A percentile compares a stretch with the other conserved stretches of the same genome.
Conservation (phyloP, 2,113 vertebrate species). For the Steatornis caripensis region DNA sequence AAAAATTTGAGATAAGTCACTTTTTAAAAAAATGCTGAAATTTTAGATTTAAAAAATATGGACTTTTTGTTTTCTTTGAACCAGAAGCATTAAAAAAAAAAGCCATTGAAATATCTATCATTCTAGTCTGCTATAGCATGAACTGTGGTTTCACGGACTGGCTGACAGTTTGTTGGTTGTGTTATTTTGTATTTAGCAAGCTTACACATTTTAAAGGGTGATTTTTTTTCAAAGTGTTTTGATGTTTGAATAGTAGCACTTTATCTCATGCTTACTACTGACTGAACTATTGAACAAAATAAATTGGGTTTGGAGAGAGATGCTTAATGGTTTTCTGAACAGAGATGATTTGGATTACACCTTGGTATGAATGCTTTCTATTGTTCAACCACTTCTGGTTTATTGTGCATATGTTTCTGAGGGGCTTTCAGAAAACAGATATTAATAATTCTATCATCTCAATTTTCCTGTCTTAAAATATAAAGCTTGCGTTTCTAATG, state of each 20-base stretch:
- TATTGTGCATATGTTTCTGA: slow-evolving; percentile 20
- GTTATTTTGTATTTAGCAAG: slow-evolving; percentile 52
- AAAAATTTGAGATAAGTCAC: background rate
- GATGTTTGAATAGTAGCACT: slow-evolving; percentile 77
- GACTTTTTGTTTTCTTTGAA: background rate
- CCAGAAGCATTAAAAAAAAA: background rate
- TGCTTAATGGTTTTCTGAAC: slow-evolving; percentile 31
- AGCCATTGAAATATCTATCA: background rate
- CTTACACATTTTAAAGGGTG: slow-evolving; percentile 36
- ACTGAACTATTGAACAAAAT: slow-evolving; percentile 63
- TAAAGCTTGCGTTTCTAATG: background rate
- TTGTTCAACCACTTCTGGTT: background rate
- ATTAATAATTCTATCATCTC: background rate
- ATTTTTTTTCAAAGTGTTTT: slow-evolving; percentile 33
- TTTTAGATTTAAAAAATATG: background rate
- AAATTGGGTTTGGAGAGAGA: slow-evolving; percentile 58
- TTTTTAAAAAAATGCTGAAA: background rate
- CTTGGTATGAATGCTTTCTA: slow-evolving; percentile 55
- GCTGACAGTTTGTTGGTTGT: slow-evolving; percentile 38
- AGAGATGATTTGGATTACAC: slow-evolving; percentile 46
- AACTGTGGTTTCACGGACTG: background rate
- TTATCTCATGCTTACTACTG: slow-evolving; percentile 82
- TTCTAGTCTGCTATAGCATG: background rate
- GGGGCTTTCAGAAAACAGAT: background rate
- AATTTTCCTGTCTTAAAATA: slow-evolving; percentile 25